phyloP scores from a whole-genome alignment of 1,140 invertebrate species.

The Potamilus streckersoni region DNA sequence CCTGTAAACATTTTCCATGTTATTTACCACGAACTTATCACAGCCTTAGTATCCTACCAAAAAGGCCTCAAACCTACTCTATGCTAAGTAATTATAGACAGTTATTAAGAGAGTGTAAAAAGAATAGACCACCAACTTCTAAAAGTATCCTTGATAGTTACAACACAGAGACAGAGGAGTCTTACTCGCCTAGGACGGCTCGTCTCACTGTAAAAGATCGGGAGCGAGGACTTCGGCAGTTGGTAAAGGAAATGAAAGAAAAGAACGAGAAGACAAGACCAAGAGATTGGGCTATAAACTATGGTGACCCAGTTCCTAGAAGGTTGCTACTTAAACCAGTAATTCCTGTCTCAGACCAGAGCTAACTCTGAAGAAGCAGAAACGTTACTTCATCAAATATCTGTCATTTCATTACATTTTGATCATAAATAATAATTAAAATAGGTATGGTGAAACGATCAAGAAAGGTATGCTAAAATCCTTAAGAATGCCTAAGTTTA shows the following conservation, averaged over 20 bases:
- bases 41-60: constrained; percentile 14
- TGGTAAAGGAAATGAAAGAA: constrained; percentile 42
- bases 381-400: no score
- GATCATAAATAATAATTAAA: no score
- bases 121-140: constrained; percentile 20
- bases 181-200: constrained; percentile 6
- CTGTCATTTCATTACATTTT: no score
- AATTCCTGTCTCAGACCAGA: not conserved
- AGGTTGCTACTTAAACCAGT: constrained; percentile 43
- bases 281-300: constrained; percentile 45
- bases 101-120: constrained; percentile 10
- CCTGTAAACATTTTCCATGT: constrained; percentile 30
- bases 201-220: constrained; percentile 33
- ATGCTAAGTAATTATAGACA: constrained; percentile 21
- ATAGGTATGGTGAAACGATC: no score
- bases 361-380: no score
- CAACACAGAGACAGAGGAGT: not conserved
- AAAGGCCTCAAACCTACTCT: constrained; percentile 23
- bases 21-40: constrained; percentile 25
- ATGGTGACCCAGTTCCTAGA: constrained; percentile 36
- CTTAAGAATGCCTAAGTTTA: no score
- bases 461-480: no score
- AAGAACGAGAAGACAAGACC: constrained; percentile 40
- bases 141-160: not conserved
- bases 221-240: constrained; percentile 35